Base-by-base conservation (phyloP, 53 echinoderm and acorn worm species). In the Echinometra lucunter region DNA sequence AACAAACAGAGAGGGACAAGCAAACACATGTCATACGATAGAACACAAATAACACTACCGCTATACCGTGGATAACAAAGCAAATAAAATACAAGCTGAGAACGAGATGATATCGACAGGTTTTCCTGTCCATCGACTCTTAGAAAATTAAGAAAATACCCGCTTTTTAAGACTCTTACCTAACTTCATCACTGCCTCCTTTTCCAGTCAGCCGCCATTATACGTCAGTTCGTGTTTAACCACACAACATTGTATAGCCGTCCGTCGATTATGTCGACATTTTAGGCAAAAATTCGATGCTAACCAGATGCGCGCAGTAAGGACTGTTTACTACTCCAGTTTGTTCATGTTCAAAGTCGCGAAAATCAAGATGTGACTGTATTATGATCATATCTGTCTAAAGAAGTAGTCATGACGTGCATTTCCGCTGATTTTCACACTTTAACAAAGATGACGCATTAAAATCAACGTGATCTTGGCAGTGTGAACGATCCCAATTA, bases 61-160 rank as follows among this genome's bases (percentile, higher is more conserved):
- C 45, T 45, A 69, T 90, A 15, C 47, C 27, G 91, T 91, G 91
- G 9, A 91, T 45, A 45, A 91, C 91, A 67, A 45, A 91, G 69
- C 70, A 91, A 66, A 91, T 66, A 91, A 45, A 66, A 66, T n/a
- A 66, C 66, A 91, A 69, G 40, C 85, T 37, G 45, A 85, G 85
- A 85, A 85, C 49, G 28, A 49, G 85, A 85, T 47, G 49, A 85
- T 85, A 85, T 85, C 85, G 85, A 85, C 85, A 85, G 85, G 85
- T 85, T 85, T 85, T 49, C 85, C 49, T 49, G n/a, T n/a, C 49
- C 28, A 45, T 85, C 85, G 85, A 49, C 85, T n/a, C 47, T 85
- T 85, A 49, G 40, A 85, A 85, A 85, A 85, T 85, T 85, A 85
- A 85, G 85, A 85, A 85, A 85, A 85, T 85, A 85, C 85, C 85